Evolutionary conservation across 2,113 vertebrate genomes (phyloP).

Genomic region (Lampris megalopsis): DNA sequence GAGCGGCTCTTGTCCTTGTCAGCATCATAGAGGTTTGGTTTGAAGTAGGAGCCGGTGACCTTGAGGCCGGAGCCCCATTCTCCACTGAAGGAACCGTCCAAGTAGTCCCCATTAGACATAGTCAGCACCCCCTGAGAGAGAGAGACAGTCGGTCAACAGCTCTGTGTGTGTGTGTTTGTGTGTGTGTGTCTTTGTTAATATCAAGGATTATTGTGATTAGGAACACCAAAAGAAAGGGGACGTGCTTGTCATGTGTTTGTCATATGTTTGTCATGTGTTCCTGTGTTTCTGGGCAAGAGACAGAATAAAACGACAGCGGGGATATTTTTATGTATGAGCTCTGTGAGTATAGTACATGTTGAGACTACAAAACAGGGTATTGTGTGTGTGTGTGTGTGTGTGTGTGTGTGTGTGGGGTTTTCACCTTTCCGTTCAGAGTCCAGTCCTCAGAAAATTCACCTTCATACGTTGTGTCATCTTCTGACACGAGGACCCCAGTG

Average conservation of each 20-base stretch:
- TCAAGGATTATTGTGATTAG: too few species aligned
- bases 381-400: neutral
- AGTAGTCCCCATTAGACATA: slow-evolving; percentile 93
- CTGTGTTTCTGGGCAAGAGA: too few species aligned
- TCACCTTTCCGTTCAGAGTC: slow-evolving; percentile 96
- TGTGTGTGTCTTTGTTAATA: too few species aligned
- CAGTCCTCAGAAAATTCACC: slow-evolving; percentile 98
- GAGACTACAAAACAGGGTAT: too few species aligned
- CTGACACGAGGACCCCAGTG: slow-evolving; percentile 91
- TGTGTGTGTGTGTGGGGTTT: neutral
- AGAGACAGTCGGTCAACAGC: neutral
- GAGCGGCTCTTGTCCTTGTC: slow-evolving; percentile 88
- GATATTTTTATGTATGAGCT: too few species aligned
- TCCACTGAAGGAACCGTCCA: slow-evolving; percentile 94
- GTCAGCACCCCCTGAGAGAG: slow-evolving; percentile 88
- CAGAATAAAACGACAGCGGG: too few species aligned
- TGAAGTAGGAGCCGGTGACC: slow-evolving; percentile 93
- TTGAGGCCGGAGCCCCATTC: slow-evolving; percentile 97
- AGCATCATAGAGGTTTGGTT: slow-evolving; percentile 91
- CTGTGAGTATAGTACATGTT: too few species aligned
- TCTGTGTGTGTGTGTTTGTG: neutral
- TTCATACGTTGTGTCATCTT: slow-evolving; percentile 95
- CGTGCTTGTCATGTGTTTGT: too few species aligned
- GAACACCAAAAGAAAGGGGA: too few species aligned
- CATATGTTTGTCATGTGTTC: too few species aligned